Evolutionary conservation across 35 echinoderm and acorn worm species (phyloP), one percentile per base, ranked within the genome.

Genomic region (Heliocidaris erythrogramma): DNA sequence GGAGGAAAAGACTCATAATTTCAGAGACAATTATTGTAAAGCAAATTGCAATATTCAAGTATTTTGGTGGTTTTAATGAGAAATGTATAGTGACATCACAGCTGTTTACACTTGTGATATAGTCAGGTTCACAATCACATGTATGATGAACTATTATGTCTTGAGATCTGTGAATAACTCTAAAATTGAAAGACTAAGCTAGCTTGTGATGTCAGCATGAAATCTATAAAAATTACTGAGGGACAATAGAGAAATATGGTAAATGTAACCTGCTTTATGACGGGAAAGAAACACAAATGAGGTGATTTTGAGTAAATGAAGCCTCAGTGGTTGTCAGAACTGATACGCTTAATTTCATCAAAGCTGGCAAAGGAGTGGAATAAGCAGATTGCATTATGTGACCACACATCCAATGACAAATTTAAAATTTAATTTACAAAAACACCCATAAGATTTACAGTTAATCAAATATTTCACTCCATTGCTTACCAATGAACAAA

Each of bases 211-310:
- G 27, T 78, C 65, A 78, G 65, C 21, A 18, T 18, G 7, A 78
- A 78, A 78, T 27, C 18, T 56, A 8, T 56, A 2, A 7, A 27
- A 21, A 78, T 78, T 78, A 78, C 5, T 7, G 8, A 78, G 65
- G 21, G 27, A 78, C 65, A 78, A 78, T 18, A 78, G 27, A 78
- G 65, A 24, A 78, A 78, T 78, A 78, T n/a, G 27, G 65, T 18
- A n/a, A 78, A 78, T 78, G 65, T 78, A 78, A 78, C 65, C 65
- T n/a, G 65, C 65, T 78, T 89, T 89, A 47, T 89, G 87, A 89
- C 31, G 42, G 87, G 87, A 89, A 35, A n/a, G 31, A 32, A 48
- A 32, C 29, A 89, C 5, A 89, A 89, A 89, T 48, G 31, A 89
- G 9, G 87, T 89, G 87, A 89, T 89, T 89, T 89, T 89, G 5